These are phyloP conservation scores for Tribolium freemani DNA, from an alignment of 2,888 invertebrate species.

Conservation along the genomic window DNA sequence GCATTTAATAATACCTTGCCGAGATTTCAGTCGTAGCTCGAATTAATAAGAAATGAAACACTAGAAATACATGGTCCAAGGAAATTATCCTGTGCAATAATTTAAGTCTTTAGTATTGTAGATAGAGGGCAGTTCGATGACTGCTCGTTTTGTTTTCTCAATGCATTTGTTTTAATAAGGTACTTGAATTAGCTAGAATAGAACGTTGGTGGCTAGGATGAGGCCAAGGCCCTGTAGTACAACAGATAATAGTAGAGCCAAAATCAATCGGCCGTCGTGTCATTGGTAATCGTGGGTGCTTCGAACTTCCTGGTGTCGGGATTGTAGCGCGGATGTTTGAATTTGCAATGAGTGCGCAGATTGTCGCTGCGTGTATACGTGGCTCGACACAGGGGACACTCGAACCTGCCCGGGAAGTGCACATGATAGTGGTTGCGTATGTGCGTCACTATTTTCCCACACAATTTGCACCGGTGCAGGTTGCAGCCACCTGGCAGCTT, in stretches of 20 bases:
- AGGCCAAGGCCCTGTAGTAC: constrained; percentile 64
- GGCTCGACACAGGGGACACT: constrained; percentile 91
- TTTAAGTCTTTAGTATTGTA: constrained; percentile 46
- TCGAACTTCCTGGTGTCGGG: constrained; percentile 91
- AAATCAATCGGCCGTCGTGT: constrained; percentile 70
- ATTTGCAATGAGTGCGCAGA: constrained; percentile 93
- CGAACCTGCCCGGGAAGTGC: constrained; percentile 93
- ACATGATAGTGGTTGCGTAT: constrained; percentile 95
- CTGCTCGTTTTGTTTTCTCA: constrained; percentile 3
- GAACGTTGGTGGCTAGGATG: constrained; percentile 59
- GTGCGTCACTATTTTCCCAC: constrained; percentile 95
- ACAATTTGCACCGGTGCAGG: constrained; percentile 94
- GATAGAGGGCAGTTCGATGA: neutral
- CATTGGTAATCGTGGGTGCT: constrained; percentile 70
- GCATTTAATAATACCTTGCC: constrained; percentile 38
- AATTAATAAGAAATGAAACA: constrained; percentile 6
- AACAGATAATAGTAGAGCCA: constrained; percentile 65
- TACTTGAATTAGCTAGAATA: constrained; percentile 40
- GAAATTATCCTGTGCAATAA: constrained; percentile 44
- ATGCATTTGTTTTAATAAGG: constrained; percentile 34
- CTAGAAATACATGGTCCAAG: constrained; percentile 50
- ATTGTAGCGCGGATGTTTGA: constrained; percentile 90
- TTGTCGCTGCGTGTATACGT: constrained; percentile 94
- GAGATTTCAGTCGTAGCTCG: constrained; percentile 39
- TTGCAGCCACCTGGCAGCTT: constrained; percentile 93